Base-by-base conservation (phyloP, 2,888 invertebrate genomes). In the Clepsis dumicolana region DNA sequence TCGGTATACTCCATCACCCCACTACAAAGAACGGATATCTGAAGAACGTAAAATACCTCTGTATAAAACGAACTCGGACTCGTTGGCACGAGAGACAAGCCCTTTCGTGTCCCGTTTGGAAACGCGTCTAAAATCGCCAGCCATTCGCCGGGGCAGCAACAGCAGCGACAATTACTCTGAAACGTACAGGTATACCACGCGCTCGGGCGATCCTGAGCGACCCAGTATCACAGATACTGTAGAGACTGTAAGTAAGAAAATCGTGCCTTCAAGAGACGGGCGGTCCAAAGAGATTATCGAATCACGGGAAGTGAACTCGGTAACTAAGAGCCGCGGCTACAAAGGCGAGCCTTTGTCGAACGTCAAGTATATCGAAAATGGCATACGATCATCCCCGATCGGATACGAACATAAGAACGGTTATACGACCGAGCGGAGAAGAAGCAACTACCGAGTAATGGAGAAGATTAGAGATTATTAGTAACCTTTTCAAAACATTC, bases 151-250 rank as follows among this genome's bases (percentile, higher is more conserved):
- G 64, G 95, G 96, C 24, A 96, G 95, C 78, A 95, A 95, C 75
- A 95, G 95, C 74, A 95, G 95, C 72, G 96, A 96, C 72, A 96
- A 96, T 80, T 96, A 94, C 82, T 95, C 96, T 0, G 96, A 96
- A 85, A 96, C 96, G 0, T 96, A 95, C 78, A 95, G 96, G 78
- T 96, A 96, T 73, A 95, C 95, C 7, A 95, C 95, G 14, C 94
- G 95, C 71, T 94, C 95, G 8, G 96, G 95, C 67, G 95, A 96
- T 83, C 96, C 96, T 1, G 89, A 94, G 64, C 88, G 96, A 73
- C 96, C 96, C 21, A 95, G 95, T 77, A 94, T 96, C 64, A 96
- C 96, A 25, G 96, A 96, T 78, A 96, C 96, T 0, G 95, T 96
- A 16, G 95, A 96, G 81, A 96, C 95, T 53, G 95, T 95, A 76